These are phyloP conservation scores for Orussus abietinus DNA, from an alignment of 1,140 invertebrate genomes.

Conservation along the genomic window DNA sequence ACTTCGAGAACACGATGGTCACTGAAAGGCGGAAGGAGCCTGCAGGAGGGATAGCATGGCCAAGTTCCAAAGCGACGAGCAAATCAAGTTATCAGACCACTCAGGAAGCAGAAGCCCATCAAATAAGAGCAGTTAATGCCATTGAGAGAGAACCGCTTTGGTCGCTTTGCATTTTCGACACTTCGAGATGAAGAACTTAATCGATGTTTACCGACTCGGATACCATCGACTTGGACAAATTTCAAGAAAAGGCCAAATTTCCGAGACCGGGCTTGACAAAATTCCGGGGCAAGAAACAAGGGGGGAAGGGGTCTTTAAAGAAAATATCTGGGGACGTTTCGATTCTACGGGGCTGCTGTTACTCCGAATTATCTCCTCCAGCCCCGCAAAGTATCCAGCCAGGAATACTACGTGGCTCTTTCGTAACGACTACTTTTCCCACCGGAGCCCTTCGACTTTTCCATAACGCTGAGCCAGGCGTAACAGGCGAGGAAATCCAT, in stretches of 20 bases:
- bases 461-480: neutral
- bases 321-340: conserved; percentile 33
- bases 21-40: neutral
- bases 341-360: conserved; percentile 25
- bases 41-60: conserved; percentile 22
- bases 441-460: neutral
- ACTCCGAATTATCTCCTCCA: conserved; percentile 16
- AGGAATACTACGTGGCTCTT: conserved; percentile 14
- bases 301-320: conserved; percentile 35
- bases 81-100: conserved; percentile 42
- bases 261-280: no score
- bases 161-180: no score
- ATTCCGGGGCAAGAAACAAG: no score
- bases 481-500: conserved; percentile 1
- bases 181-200: no score
- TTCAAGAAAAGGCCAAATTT: no score
- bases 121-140: no score
- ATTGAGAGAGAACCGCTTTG: no score
- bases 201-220: no score
- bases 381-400: conserved; percentile 25
- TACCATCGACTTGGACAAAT: no score
- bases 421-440: conserved; percentile 27
- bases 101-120: no score
- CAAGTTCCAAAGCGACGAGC: conserved; percentile 34
- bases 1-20: conserved; percentile 1